Evolutionary conservation across 1,140 invertebrate genomes (phyloP), one percentile per base, ranked within the genome.

Genomic region (Paralvinella palmiformis): DNA sequence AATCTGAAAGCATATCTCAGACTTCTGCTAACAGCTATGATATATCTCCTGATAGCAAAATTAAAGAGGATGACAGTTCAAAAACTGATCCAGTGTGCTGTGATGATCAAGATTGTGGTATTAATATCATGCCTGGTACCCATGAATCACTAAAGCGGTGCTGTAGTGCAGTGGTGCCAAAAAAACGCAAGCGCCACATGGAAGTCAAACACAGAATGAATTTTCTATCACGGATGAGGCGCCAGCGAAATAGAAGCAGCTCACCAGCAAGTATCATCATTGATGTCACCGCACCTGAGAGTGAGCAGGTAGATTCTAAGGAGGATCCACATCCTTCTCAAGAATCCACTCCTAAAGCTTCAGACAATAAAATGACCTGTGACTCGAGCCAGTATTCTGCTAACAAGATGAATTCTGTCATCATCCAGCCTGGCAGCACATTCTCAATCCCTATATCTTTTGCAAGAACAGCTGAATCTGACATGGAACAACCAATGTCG

Each of bases 131-230:
- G 56, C 73, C 72, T 3, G 69, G 71, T 2, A 71, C 73, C 24
- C 72, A 73, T 56, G 70, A 72, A 61, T 48, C 64, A 22, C 69
- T 70, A 4, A 70, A 74, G 41, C 75, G 76, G 52, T 78, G 76
- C 62, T 78, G 76, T 64, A 73, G 67, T 69, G 68, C 74, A 17
- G 73, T 78, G 13, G 61, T 76, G 24, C 76, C 76, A 5, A 78
- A 78, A 64, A 77, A 77, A 55, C 68, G 76, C 15, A 77, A 76
- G 50, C 66, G 70, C 17, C 76, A 78, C 66, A 73, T 78, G 66
- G 74, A 75, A 55, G 69, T 63, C 20, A 74, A 76, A 36, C 76
- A 78, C 64, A n/a, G n/a, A n/a, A n/a, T n/a, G n/a, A n/a, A n/a
- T n/a, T n/a, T n/a, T n/a, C n/a, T n/a, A n/a, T n/a, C n/a, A n/a